Percentiles rank a stretch among this genome's conserved stretches.
Evolutionary conservation across 2,888 invertebrate genomes (phyloP).

Genomic region (Fissipunctia ypsillon): DNA sequence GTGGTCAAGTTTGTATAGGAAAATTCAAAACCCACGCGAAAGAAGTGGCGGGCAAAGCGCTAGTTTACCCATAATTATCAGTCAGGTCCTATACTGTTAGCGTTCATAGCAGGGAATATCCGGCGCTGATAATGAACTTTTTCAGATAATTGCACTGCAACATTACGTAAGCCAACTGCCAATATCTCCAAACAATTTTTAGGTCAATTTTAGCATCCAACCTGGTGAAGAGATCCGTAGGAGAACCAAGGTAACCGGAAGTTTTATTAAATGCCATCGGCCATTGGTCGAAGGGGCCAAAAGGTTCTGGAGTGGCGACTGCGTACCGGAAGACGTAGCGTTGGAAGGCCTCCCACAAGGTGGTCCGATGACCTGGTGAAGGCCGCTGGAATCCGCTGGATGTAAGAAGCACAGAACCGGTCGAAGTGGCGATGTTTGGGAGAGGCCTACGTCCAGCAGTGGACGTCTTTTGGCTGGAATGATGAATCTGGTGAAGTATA

Average conservation of each 20-base stretch:
- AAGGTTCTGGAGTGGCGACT: neutral
- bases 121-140: neutral
- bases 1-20: neutral
- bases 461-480: too few species aligned
- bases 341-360: neutral
- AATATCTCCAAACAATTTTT: neutral
- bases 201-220: neutral
- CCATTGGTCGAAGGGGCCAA: neutral
- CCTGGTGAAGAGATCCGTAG: neutral
- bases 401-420: neutral
- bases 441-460: neutral
- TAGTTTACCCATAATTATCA: slow-evolving; percentile 7
- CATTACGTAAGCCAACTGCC: neutral
- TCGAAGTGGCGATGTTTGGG: neutral
- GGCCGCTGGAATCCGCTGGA: neutral
- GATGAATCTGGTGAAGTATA: neutral
- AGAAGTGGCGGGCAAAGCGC: neutral
- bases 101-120: too few species aligned
- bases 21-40: neutral
- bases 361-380: neutral
- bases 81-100: too few species aligned
- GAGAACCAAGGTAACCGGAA: neutral
- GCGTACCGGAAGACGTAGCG: neutral
- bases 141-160: neutral
- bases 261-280: too few species aligned